These are phyloP conservation scores for Yoshiicerus persimilis DNA, from an alignment of 1,140 invertebrate species.

Conservation along the genomic window DNA sequence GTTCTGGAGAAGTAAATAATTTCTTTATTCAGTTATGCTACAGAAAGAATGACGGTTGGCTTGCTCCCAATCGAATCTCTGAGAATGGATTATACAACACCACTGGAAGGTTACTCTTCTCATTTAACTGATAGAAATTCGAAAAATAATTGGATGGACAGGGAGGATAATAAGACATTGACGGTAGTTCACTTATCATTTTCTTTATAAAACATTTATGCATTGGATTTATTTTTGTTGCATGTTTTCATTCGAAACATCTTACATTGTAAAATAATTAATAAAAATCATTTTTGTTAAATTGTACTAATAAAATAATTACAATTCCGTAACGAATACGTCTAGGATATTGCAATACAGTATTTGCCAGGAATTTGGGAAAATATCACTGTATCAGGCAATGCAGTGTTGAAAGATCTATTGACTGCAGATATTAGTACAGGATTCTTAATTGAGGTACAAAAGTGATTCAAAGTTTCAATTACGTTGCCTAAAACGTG, in stretches of 20 bases:
- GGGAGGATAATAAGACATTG: not conserved
- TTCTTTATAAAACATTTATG: no score
- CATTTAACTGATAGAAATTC: not conserved
- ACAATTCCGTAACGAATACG: no score
- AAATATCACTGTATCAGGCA: not conserved
- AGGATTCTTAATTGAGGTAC: not conserved
- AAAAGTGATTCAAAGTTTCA: no score
- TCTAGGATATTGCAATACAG: not conserved
- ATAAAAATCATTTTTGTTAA: no score
- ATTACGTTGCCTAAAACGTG: no score
- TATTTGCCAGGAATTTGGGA: not conserved
- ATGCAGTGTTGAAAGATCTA: not conserved
- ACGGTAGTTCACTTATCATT: not conserved
- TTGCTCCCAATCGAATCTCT: not conserved
- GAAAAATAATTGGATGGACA: not conserved
- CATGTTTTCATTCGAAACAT: no score
- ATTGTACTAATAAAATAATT: no score
- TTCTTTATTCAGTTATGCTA: not conserved
- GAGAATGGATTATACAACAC: not conserved
- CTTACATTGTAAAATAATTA: no score
- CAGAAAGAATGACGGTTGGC: not conserved
- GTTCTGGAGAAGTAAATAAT: no score
- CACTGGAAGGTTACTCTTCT: not conserved
- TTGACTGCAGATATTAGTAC: not conserved
- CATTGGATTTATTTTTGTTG: not conserved